Percentiles rank a stretch among this genome's conserved stretches.
Conservation (phyloP, 2,797 vertebrate genomes). For the Neomorphus geoffroyi region DNA sequence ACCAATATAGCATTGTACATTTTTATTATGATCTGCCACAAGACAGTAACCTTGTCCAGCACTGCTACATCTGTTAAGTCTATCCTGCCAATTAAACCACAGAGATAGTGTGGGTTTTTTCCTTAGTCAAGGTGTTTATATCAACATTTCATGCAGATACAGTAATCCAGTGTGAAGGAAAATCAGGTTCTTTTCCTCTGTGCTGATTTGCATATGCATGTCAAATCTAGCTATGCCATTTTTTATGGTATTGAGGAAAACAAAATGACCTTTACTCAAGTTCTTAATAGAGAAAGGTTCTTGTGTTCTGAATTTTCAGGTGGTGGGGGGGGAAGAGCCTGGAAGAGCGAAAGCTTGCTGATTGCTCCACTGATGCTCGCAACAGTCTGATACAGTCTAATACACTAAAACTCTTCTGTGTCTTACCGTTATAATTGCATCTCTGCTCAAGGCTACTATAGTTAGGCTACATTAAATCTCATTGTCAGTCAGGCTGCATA, state of each 20-base stretch:
- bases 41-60: constrained; percentile 25
- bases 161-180: constrained; percentile 57
- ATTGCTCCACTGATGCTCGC: constrained; percentile 46
- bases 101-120: constrained; percentile 2
- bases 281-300: constrained; percentile 64
- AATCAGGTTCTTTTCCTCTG: not conserved
- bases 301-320: constrained; percentile 50
- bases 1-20: not conserved
- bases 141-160: constrained; percentile 53
- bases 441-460: constrained; percentile 75
- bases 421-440: constrained; percentile 66
- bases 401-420: constrained; percentile 59
- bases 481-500: constrained; percentile 67
- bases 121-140: constrained; percentile 57
- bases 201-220: constrained; percentile 74
- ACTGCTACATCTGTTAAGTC: constrained; percentile 41
- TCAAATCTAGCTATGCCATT: constrained; percentile 55
- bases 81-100: constrained; percentile 63
- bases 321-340: not conserved
- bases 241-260: constrained; percentile 68
- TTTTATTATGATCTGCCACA: constrained; percentile 9
- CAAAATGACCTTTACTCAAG: constrained; percentile 76
- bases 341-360: constrained; percentile 29
- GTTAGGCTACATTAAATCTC: constrained; percentile 71
- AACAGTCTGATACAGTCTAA: constrained; percentile 46